A percentile compares a stretch with the other conserved stretches of the same genome.
These are phyloP conservation scores for Agriopis aurantiaria DNA, from an alignment of 2,888 invertebrate genomes.

Conservation along the genomic window DNA sequence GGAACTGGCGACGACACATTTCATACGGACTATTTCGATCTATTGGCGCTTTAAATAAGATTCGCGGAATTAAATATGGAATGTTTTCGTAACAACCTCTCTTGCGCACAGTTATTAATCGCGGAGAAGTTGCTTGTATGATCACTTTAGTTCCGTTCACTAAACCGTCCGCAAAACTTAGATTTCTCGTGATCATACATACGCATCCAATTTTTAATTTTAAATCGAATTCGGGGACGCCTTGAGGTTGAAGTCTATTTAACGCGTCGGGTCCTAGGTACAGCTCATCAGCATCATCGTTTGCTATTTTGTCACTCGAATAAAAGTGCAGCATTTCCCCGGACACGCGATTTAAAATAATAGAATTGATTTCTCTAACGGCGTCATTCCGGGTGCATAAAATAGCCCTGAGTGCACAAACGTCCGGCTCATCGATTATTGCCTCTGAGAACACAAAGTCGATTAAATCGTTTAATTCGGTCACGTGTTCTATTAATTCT, in stretches of 20 bases:
- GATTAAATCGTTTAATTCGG: slow-evolving; percentile 2
- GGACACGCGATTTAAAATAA: slow-evolving; percentile 6
- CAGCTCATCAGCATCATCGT: slow-evolving; percentile 9
- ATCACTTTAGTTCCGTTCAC: too few relatives aligned
- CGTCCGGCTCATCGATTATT: slow-evolving; percentile 3
- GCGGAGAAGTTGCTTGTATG: too few relatives aligned
- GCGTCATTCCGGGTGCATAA: slow-evolving; percentile 7
- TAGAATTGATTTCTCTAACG: slow-evolving; percentile 10
- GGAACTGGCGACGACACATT: slow-evolving; percentile 26
- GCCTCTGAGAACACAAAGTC: slow-evolving; percentile 14
- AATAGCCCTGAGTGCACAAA: slow-evolving; percentile 4
- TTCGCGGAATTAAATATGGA: too few relatives aligned
- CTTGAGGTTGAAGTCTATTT: slow-evolving; percentile 10
- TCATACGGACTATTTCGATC: not conserved
- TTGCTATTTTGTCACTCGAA: slow-evolving; percentile 4
- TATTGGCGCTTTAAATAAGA: too few relatives aligned
- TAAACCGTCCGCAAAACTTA: slow-evolving; percentile 10
- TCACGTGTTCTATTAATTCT: slow-evolving; percentile 9
- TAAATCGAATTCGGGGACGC: slow-evolving; percentile 11
- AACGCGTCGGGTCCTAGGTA: slow-evolving; percentile 15
- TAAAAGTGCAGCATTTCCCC: slow-evolving; percentile 8
- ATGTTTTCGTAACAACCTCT: too few relatives aligned
- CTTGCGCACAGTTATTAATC: too few relatives aligned
- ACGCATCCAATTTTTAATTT: slow-evolving; percentile 14
- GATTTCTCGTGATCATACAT: slow-evolving; percentile 18